A percentile compares a stretch with the other conserved stretches of the same genome.
Evolutionary conservation across 2,113 vertebrate species (phyloP).

Genomic region (Panurus biarmicus): DNA sequence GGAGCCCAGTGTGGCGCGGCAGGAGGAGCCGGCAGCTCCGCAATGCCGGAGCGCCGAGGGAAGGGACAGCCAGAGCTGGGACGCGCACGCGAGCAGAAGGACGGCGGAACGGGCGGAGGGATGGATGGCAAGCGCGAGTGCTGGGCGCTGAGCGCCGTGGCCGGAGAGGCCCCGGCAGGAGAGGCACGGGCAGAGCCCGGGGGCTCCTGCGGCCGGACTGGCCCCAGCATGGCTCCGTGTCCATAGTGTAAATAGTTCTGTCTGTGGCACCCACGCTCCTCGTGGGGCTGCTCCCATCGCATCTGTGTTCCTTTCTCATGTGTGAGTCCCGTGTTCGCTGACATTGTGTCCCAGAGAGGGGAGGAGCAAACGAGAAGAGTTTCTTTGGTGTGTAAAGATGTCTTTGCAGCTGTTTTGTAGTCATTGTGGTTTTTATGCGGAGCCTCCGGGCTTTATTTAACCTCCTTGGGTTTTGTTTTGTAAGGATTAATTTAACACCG

Average conservation of each 20-base stretch:
- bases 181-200: not conserved
- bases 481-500: constrained; percentile 67
- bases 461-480: constrained; percentile 50
- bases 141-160: not conserved
- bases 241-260: constrained; percentile 40
- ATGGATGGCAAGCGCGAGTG: not conserved
- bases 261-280: not conserved
- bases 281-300: not conserved
- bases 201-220: not conserved
- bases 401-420: constrained; percentile 53
- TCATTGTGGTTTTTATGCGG: not conserved
- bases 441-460: constrained; percentile 37
- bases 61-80: not conserved
- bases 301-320: not conserved
- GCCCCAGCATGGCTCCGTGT: not conserved
- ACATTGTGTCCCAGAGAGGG: not conserved
- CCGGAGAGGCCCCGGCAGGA: not conserved
- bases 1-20: not conserved
- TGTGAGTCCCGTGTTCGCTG: not conserved
- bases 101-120: not conserved
- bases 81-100: not conserved
- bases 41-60: not conserved
- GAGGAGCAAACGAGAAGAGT: not conserved
- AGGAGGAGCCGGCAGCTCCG: not conserved
- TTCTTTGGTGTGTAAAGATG: not conserved